Percentiles rank a stretch among this genome's conserved stretches.
Conservation (phyloP, 2,113 vertebrate genomes). For the Xiphophorus couchianus region DNA sequence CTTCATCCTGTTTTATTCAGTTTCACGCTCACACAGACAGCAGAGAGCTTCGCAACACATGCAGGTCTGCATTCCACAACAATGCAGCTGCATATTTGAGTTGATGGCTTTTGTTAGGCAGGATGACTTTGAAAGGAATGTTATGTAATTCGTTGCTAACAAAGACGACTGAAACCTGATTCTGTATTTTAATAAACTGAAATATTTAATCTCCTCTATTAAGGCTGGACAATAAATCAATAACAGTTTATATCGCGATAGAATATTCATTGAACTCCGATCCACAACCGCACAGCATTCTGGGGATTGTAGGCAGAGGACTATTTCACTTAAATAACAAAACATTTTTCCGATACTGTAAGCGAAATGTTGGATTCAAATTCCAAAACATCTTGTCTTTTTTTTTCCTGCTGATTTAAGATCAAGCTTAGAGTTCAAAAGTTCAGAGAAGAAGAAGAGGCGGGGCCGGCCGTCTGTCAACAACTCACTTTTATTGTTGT, state of each 20-base stretch:
- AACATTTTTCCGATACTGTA: no score
- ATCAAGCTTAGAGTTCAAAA: neutral
- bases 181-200: no score
- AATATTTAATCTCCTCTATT: no score
- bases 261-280: no score
- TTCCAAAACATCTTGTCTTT: neutral
- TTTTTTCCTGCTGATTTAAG: neutral
- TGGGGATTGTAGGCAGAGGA: no score
- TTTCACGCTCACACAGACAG: conserved; percentile 19
- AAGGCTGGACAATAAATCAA: no score
- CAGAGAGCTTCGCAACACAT: conserved; percentile 23
- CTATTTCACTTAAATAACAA: no score
- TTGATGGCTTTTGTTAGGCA: neutral
- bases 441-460: neutral
- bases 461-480: neutral
- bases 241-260: no score
- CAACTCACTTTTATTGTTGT: conserved; percentile 6
- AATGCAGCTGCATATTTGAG: neutral
- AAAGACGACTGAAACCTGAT: no score
- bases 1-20: conserved; percentile 19
- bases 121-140: neutral
- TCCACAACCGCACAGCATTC: no score
- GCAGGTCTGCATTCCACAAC: conserved; percentile 1
- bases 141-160: neutral
- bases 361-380: neutral